Conservation (phyloP, 2,113 vertebrate genomes). For the Holacanthus passer region DNA sequence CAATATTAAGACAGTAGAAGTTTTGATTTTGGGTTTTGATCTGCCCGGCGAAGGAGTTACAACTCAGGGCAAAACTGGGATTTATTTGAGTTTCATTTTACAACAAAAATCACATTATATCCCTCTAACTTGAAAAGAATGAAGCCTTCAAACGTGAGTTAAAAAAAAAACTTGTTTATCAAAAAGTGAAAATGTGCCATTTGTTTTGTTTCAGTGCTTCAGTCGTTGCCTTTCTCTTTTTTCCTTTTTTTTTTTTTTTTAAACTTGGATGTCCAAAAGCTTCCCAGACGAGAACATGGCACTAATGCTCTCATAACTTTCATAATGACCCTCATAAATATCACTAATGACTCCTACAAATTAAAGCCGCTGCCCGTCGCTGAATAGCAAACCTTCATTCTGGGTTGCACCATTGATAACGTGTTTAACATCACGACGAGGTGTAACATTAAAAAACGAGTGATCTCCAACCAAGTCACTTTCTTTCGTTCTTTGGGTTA, state of each 20-base stretch:
- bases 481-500: constrained; percentile 9
- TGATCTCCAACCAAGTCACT: background rate
- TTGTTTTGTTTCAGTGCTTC: background rate
- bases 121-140: too few relatives aligned
- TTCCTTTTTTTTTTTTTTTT: background rate
- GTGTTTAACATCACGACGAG: background rate
- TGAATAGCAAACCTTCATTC: background rate
- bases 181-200: background rate
- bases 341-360: constrained; percentile 13
- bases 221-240: background rate
- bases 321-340: constrained; percentile 37
- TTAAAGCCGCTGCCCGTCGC: background rate
- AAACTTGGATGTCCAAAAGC: too few relatives aligned
- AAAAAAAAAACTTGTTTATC: background rate
- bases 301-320: background rate
- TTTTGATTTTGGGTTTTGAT: background rate
- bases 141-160: background rate
- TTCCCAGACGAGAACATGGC: too few relatives aligned
- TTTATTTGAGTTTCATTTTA: background rate
- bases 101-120: background rate
- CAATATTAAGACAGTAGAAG: background rate
- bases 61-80: background rate
- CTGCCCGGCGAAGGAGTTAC: too few relatives aligned
- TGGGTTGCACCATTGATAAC: too few relatives aligned
- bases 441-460: background rate